phyloP scores from a whole-genome alignment of 1,140 invertebrate species.

The Mylabris phalerata region DNA sequence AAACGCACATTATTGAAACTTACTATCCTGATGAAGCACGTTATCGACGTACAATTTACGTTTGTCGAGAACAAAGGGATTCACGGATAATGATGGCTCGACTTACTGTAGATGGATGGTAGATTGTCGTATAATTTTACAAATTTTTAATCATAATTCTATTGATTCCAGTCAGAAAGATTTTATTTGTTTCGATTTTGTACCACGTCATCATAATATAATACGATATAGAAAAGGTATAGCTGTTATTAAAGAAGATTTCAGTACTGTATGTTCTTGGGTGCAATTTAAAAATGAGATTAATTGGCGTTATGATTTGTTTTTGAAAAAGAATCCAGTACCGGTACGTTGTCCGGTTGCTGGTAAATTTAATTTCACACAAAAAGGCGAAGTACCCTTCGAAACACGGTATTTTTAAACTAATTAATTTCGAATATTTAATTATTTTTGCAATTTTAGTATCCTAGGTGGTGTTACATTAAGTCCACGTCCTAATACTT shows the following conservation, averaged over 20 bases:
- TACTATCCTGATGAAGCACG: conserved; percentile 86
- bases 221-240: conserved; percentile 85
- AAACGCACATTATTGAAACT: conserved; percentile 93
- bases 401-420: conserved; percentile 56
- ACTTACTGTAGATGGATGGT: conserved; percentile 93
- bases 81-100: conserved; percentile 90
- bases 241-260: conserved; percentile 83
- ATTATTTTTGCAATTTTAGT: conserved; percentile 39
- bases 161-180: conserved; percentile 76
- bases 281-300: conserved; percentile 80
- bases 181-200: conserved; percentile 95
- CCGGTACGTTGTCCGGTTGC: conserved; percentile 92
- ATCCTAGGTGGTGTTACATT: conserved; percentile 91
- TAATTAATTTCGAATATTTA: conserved; percentile 4
- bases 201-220: conserved; percentile 91
- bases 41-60: conserved; percentile 84
- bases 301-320: conserved; percentile 83
- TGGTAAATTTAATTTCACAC: conserved; percentile 91
- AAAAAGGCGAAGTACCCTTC: conserved; percentile 81
- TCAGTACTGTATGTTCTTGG: conserved; percentile 90
- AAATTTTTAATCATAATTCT: neutral
- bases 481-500: conserved; percentile 84
- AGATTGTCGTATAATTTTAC: conserved; percentile 25
- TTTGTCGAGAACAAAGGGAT: conserved; percentile 86
- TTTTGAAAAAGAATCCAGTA: conserved; percentile 83